Base-by-base conservation (phyloP, 2,888 invertebrate genomes). In the Habroteleia sp. region DNA sequence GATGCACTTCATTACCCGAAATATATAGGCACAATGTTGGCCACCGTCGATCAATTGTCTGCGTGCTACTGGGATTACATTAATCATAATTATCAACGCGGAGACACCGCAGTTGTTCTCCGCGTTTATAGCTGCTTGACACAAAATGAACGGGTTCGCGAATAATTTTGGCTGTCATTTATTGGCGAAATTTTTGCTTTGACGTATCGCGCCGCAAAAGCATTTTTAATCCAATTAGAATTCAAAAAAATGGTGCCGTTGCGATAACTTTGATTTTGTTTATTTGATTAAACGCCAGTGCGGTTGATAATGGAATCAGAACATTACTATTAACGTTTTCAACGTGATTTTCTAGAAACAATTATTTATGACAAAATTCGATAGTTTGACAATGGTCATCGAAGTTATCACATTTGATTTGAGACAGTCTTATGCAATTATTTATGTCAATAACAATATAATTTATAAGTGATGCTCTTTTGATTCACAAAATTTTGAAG, bases 41-140 rank as follows among this genome's bases (percentile, higher is more conserved):
- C 62, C 56, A 41, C 39, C 62, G 71, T 63, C 72, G 56, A 72
- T 72, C 72, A 72, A 72, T 72, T 72, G 72, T 72, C 56, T 37
- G 41, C 25, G 33, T 10, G 62, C 62, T 62, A 60, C 72, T 48
- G 56, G 63, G 72, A 72, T 72, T 65, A 72, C 58, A 63, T 72
- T 72, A 72, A 50, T 65, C 63, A 72, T 72, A 72, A 72, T 63
- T 72, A 72, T 48, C 39, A 72, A 58, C 72, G 56, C 27, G 17
- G 63, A 72, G 63, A 72, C 72, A 72, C 54, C 54, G 54, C 60
- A 39, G 20, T 29, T 46, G 23, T 31, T 46, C 20, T 23, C n/a
- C n/a, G n/a, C n/a, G n/a, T n/a, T 8, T 23, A 44, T 37, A 37
- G 1, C 11, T 16, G 35, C 46, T 37, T 17, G 10, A 37, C 41